A percentile compares a stretch with the other conserved stretches of the same genome.
Conservation (phyloP, 2,888 invertebrate species). For the Synanthedon andrenaeformis region DNA sequence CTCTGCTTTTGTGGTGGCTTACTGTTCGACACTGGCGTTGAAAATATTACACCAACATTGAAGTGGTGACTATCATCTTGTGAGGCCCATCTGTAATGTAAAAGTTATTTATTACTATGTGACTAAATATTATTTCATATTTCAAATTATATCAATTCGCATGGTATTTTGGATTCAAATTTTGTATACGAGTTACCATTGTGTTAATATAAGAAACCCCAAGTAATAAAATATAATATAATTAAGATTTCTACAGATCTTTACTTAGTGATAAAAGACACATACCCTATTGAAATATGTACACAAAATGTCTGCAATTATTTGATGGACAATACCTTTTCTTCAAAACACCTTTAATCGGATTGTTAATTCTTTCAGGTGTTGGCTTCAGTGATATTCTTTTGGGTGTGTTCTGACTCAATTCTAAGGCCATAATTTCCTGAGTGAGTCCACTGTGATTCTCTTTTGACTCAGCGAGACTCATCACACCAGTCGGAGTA, state of each 20-base stretch:
- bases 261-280: too few relatives aligned
- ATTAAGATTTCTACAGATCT: too few relatives aligned
- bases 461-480: conserved; percentile 46
- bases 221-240: too few relatives aligned
- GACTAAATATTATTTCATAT: too few relatives aligned
- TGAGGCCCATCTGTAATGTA: conserved; percentile 60
- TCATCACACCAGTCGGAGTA: conserved; percentile 54
- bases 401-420: conserved; percentile 77
- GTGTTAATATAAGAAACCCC: too few relatives aligned
- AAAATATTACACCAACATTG: conserved; percentile 80
- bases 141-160: too few relatives aligned
- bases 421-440: conserved; percentile 76
- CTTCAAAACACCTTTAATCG: conserved; percentile 72
- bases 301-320: too few relatives aligned
- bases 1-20: conserved; percentile 53
- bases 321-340: conserved; percentile 45
- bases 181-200: too few relatives aligned
- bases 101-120: neutral
- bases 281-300: too few relatives aligned
- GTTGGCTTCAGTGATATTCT: conserved; percentile 67
- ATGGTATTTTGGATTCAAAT: too few relatives aligned
- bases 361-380: conserved; percentile 60
- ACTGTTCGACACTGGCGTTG: conserved; percentile 76
- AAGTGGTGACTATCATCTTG: conserved; percentile 72
- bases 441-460: conserved; percentile 77